Percentiles rank a stretch among this genome's conserved stretches.
Evolutionary conservation across 2,113 vertebrate species (phyloP).

Genomic region (Vulpes ferrilata): DNA sequence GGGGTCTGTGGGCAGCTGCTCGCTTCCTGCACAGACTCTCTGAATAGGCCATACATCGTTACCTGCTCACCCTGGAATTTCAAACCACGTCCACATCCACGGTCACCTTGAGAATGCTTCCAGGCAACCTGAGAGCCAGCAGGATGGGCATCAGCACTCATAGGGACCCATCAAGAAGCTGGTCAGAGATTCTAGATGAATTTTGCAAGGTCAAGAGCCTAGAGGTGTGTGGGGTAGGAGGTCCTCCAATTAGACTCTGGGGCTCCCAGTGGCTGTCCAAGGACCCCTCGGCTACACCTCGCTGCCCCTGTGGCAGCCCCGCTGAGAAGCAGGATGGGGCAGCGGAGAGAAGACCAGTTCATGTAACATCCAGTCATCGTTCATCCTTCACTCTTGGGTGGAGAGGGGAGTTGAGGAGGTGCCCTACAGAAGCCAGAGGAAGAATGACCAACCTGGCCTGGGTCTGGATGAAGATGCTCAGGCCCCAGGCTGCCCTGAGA

Average conservation of each 20-base stretch:
- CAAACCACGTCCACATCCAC: not conserved
- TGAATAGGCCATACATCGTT: accelerated
- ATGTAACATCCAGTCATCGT: not conserved
- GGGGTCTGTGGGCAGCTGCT: not conserved
- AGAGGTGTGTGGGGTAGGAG: not conserved
- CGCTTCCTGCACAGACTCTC: not conserved
- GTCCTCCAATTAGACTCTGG: not conserved
- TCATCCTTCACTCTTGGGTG: not conserved
- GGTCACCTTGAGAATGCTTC: not conserved
- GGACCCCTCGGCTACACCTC: not conserved
- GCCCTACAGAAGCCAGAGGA: not conserved
- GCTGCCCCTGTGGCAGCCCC: not conserved
- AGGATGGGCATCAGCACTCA: not conserved
- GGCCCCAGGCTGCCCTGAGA: not conserved
- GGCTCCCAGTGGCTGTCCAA: accelerated
- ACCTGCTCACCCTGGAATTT: not conserved
- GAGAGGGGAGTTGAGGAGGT: too few species aligned
- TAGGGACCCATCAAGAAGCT: not conserved
- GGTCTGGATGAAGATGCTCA: not conserved
- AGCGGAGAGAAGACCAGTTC: not conserved
- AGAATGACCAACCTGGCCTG: not conserved
- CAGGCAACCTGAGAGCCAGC: not conserved
- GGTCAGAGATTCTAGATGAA: not conserved
- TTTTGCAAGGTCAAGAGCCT: not conserved
- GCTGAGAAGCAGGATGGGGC: not conserved